Base-by-base conservation (phyloP, 2,888 invertebrate species). In the Sympetrum striolatum region DNA sequence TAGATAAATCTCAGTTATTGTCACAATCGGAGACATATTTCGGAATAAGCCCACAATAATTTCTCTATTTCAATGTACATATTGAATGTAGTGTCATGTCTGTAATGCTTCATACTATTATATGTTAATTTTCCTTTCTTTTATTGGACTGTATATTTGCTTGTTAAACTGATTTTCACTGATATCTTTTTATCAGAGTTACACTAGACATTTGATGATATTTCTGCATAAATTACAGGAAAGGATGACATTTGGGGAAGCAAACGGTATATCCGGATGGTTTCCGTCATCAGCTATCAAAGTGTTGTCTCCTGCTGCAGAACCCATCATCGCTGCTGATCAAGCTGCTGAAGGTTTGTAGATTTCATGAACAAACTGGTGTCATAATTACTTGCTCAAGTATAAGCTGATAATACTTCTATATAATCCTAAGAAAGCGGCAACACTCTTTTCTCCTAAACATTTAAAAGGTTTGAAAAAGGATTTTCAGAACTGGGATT, bases 211-310 rank as follows among this genome's bases (percentile, higher is more conserved):
- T 25, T 14, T 18, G 4, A 18, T 53, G 53, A 53, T 18, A 18
- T 53, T 53, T 53, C 18, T 14, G 4, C 18, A 18, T 90, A 80
- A 58, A 82, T 92, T 91, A 44, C 94, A 96, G 94, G 95, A 95
- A 90, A 95, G 95, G 93, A 96, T 96, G 95, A 96, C 95, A 95
- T 95, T 95, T 91, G 96, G 96, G 4, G 95, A 95, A 92, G 93
- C 95, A 37, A 93, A 93, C 91, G 95, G 94, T 79, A 93, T 94
- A 91, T 93, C 93, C 90, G 96, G 96, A 35, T 96, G 96, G 96
- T 96, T 96, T 92, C 96, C 96, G 0, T 95, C 95, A 92, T 95
- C 95, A 0, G 96, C 95, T 92, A 95, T 96, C 0, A 95, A 93
- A 92, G 92, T 92, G 2, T 60, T 86, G n/a, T 31, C 64, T 86